A percentile compares a stretch with the other conserved stretches of the same genome.
phyloP scores from a whole-genome alignment of 2,113 vertebrate species.

The Entomyzon cyanotis region DNA sequence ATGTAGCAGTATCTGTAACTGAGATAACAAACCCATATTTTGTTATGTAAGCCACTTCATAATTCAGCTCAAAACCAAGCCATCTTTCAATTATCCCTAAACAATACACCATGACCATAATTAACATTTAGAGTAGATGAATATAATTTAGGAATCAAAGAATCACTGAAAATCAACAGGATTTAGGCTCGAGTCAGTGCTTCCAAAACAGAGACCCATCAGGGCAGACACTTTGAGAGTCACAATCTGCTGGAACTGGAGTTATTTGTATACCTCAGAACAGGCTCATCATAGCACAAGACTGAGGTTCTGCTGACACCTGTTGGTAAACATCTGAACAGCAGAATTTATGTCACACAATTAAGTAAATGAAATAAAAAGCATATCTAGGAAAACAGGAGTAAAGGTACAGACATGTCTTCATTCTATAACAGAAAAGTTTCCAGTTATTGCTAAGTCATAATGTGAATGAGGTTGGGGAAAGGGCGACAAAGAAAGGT shows the following conservation, averaged over 20 bases:
- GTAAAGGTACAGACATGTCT: not conserved
- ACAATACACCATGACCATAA: not conserved
- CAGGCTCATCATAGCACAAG: not conserved
- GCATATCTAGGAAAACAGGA: not conserved
- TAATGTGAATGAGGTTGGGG: not conserved
- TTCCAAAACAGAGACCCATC: not conserved
- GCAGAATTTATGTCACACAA: not conserved
- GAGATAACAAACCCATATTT: not conserved
- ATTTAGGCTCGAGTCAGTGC: not conserved
- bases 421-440: not conserved
- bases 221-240: not conserved
- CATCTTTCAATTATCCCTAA: not conserved
- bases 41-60: not conserved
- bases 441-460: not conserved
- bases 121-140: not conserved
- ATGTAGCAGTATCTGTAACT: not conserved
- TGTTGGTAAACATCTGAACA: constrained; percentile 57
- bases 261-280: not conserved
- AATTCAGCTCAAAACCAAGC: not conserved
- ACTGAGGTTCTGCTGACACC: constrained; percentile 74
- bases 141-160: not conserved
- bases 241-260: not conserved
- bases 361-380: not conserved
- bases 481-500: not conserved
- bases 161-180: not conserved